phyloP scores from a whole-genome alignment of 1,140 invertebrate species.

The Lordiphosa mommai region DNA sequence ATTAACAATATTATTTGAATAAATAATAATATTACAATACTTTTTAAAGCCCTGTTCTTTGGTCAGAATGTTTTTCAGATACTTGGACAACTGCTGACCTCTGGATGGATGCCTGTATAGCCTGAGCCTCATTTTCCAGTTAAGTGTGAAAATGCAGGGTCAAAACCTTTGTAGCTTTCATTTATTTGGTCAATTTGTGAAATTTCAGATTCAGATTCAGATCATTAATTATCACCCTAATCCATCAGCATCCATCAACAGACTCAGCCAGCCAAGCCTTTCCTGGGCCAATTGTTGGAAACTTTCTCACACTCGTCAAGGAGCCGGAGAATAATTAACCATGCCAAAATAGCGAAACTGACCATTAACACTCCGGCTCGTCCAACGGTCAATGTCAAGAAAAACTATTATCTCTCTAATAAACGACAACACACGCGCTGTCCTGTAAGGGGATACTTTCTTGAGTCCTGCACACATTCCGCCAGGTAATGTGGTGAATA shows the following conservation, averaged over 20 bases:
- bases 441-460: slow-evolving; percentile 71
- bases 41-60: too few species aligned
- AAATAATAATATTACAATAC: too few species aligned
- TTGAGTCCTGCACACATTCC: slow-evolving; percentile 13
- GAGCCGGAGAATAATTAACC: slow-evolving; percentile 69
- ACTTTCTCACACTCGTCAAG: slow-evolving; percentile 67
- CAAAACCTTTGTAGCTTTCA: slow-evolving; percentile 9
- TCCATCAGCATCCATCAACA: slow-evolving; percentile 72
- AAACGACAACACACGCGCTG: slow-evolving; percentile 76
- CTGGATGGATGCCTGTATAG: too few species aligned
- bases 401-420: slow-evolving; percentile 77
- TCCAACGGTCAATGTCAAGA: slow-evolving; percentile 36
- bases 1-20: too few species aligned
- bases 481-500: slow-evolving; percentile 37
- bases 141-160: too few species aligned
- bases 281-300: slow-evolving; percentile 12
- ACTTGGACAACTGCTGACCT: too few species aligned
- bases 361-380: slow-evolving; percentile 57
- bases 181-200: slow-evolving; percentile 56
- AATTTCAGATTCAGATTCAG: slow-evolving; percentile 31
- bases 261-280: slow-evolving; percentile 43
- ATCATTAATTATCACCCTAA: slow-evolving; percentile 76
- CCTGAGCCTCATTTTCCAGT: too few species aligned
- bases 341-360: slow-evolving; percentile 76
- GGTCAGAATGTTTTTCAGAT: too few species aligned